Evolutionary conservation across 53 echinoderm and acorn worm species (phyloP), one percentile per base, ranked within the genome.

Genomic region (Holothuria scabra): DNA sequence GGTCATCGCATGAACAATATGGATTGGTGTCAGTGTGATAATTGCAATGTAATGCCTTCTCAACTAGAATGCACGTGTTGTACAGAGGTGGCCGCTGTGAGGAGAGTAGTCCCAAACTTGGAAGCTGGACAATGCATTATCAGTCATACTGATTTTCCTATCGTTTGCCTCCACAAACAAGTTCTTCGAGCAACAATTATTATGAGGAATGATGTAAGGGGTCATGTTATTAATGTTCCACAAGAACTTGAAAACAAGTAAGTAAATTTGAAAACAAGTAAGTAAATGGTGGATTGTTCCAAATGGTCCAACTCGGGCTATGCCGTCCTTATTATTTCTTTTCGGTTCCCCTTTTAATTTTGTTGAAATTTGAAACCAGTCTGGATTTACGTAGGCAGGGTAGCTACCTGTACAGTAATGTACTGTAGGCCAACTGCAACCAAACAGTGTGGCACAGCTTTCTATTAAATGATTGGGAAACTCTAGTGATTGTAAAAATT

Each of bases 71-170:
- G 64, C 28, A 64, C 12, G 64, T 64, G 64, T 30, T 64, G 64
- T 21, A 28, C 20, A 21, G 64, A 64, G 64, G 30, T 64, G 26
- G n/a, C 64, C 26, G 28, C 28, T 1, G 64, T 64, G 64, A 19
- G 30, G 30, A 64, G 64, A 22, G 64, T 64, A 2, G 30, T 64
- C 12, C 64, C 64, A 30, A 30, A 64, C 64, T 22, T 64, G 64
- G 64, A 64, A 64, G 64, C 64, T 64, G 64, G 64, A 64, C 26
- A 64, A 12, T 64, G 64, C 30, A 64, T 64, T 30, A 30, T 64
- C 23, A 30, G 30, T 28, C 64, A 64, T 14, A 5, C 14, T 28
- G 64, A 64, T 22, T 64, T 64, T 64, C 0, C 10, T 18, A 6
- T 64, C 20, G 25, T 64, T 1, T 64, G 64, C 23, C 64, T 64